phyloP scores from a whole-genome alignment of 2,797 vertebrate species.

The Sarcophilus harrisii region DNA sequence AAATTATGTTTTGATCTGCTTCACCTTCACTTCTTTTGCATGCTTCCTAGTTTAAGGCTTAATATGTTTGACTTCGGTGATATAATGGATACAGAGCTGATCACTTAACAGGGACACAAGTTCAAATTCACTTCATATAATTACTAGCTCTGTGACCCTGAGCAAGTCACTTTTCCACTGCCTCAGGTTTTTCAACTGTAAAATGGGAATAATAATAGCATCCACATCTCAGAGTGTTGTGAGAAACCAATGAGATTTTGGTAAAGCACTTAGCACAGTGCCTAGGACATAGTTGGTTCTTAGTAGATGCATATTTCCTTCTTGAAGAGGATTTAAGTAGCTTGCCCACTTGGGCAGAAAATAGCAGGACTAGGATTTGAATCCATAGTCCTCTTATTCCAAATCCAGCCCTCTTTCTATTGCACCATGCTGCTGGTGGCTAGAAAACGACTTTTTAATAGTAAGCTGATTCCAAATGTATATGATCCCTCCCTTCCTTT shows the following conservation, averaged over 20 bases:
- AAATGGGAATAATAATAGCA: background rate
- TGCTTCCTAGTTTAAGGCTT: background rate
- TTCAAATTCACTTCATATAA: background rate
- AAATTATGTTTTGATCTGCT: background rate
- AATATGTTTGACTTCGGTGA: too few relatives aligned
- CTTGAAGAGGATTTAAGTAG: background rate
- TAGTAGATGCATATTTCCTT: background rate
- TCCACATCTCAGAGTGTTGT: background rate
- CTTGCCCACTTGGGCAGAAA: background rate
- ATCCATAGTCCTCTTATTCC: background rate
- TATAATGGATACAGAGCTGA: background rate
- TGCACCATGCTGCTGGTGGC: too few relatives aligned
- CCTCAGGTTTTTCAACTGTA: background rate
- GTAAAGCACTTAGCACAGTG: background rate
- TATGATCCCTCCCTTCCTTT: background rate
- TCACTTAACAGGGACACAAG: background rate
- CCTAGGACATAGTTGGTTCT: background rate
- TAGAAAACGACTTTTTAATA: background rate
- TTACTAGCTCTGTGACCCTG: background rate
- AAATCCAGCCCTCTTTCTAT: background rate
- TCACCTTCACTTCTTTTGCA: background rate
- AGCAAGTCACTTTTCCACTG: background rate
- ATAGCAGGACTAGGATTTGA: background rate
- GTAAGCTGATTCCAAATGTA: background rate
- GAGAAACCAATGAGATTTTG: background rate